Evolutionary conservation across 2,113 vertebrate genomes (phyloP).

Genomic region (Melanerpes aurifrons): DNA sequence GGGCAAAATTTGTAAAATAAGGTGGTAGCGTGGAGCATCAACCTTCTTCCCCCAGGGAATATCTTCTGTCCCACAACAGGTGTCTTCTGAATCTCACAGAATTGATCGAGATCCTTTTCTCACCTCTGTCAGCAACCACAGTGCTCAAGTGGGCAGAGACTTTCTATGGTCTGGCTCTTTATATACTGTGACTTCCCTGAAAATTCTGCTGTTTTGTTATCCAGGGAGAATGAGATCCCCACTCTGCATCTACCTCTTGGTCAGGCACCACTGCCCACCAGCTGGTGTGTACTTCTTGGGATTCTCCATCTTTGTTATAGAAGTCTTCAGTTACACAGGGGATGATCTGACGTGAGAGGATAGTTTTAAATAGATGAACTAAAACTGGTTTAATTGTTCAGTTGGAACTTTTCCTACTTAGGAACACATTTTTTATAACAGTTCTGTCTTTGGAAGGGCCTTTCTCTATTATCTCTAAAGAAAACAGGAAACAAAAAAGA

Average conservation of each 20-base stretch:
- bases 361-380: not conserved
- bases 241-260: not conserved
- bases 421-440: not conserved
- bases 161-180: not conserved
- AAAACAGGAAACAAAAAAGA: not conserved
- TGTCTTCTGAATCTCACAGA: not conserved
- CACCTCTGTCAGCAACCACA: not conserved
- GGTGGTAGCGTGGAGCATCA: not conserved
- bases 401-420: not conserved
- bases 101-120: not conserved
- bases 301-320: not conserved
- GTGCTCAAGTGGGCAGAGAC: not conserved
- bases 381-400: not conserved
- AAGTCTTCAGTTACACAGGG: not conserved
- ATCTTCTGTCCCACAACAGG: not conserved
- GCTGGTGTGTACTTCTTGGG: not conserved
- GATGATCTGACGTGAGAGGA: not conserved
- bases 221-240: not conserved
- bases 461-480: not conserved
- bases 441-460: not conserved
- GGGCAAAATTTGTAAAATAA: not conserved
- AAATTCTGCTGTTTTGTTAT: not conserved
- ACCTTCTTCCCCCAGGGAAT: not conserved
- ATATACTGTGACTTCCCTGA: not conserved
- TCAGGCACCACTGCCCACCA: not conserved